These are phyloP conservation scores for Eunapius fragilis DNA, from an alignment of 37 sponge, comb jelly and placozoan genomes.

Conservation along the genomic window DNA sequence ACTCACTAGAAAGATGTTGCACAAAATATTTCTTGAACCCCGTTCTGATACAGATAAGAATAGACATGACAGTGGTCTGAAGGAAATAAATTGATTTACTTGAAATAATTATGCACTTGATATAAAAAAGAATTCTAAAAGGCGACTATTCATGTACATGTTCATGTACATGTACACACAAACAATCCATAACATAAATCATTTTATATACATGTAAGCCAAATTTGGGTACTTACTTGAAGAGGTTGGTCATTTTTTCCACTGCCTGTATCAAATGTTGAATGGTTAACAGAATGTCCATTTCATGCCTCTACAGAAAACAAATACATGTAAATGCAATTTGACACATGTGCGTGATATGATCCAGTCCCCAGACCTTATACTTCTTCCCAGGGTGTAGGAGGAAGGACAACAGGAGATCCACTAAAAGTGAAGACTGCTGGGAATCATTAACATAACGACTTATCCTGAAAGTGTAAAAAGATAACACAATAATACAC, in stretches of 20 bases:
- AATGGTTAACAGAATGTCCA: conserved; percentile 19
- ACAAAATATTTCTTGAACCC: conserved; percentile 45
- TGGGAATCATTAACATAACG: conserved; percentile 24
- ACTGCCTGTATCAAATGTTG: conserved; percentile 3
- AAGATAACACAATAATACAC: too few species aligned
- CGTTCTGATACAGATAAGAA: conserved; percentile 33
- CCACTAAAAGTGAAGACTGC: conserved; percentile 13
- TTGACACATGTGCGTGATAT: not conserved
- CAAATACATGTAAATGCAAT: not conserved
- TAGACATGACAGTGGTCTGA: conserved; percentile 51
- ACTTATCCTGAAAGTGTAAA: conserved; percentile 49
- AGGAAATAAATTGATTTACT: conserved; percentile 14
- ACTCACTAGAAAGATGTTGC: conserved; percentile 66
- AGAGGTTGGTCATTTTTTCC: not conserved
- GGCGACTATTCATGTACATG: too few species aligned
- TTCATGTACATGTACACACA: too few species aligned
- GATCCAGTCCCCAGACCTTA: conserved; percentile 13
- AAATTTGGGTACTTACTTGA: too few species aligned
- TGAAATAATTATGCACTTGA: too few species aligned
- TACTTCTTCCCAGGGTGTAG: conserved; percentile 2
- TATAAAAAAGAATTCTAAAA: too few species aligned
- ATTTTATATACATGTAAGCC: too few species aligned
- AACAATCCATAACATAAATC: too few species aligned
- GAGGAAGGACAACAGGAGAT: conserved; percentile 52
- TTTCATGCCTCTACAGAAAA: conserved; percentile 23